Evolutionary conservation across 2,113 vertebrate species (phyloP).

Genomic region (Nipponia nippon): DNA sequence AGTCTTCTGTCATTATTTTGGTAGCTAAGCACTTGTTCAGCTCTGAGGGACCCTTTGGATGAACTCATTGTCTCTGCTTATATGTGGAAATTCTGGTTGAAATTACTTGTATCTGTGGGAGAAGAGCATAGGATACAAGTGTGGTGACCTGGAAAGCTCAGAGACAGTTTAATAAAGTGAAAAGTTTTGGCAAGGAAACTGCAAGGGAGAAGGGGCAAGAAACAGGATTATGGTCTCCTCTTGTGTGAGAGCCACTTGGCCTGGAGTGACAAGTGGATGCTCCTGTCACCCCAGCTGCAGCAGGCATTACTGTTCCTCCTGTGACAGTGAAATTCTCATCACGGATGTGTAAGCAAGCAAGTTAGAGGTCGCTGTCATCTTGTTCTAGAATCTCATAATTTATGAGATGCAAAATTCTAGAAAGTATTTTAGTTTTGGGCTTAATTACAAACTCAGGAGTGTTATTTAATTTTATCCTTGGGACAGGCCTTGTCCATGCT

Average conservation of each 20-base stretch:
- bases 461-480: neutral
- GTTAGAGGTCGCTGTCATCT: neutral
- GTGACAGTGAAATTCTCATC: neutral
- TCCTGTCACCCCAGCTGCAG: neutral
- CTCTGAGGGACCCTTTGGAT: neutral
- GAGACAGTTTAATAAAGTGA: neutral
- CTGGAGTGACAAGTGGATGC: neutral
- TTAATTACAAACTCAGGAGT: neutral
- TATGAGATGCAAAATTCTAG: neutral
- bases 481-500: neutral
- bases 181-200: neutral
- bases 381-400: neutral
- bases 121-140: rapidly evolving
- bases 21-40: neutral
- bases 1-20: neutral
- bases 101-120: neutral
- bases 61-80: rapidly evolving
- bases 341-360: neutral
- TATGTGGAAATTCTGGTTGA: neutral
- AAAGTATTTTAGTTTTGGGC: neutral
- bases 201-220: neutral
- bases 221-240: neutral
- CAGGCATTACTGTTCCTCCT: neutral
- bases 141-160: neutral
- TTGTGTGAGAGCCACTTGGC: neutral